Evolutionary conservation across 2,888 invertebrate genomes (phyloP).

Genomic region (Drosophila nr. perissopoda): DNA sequence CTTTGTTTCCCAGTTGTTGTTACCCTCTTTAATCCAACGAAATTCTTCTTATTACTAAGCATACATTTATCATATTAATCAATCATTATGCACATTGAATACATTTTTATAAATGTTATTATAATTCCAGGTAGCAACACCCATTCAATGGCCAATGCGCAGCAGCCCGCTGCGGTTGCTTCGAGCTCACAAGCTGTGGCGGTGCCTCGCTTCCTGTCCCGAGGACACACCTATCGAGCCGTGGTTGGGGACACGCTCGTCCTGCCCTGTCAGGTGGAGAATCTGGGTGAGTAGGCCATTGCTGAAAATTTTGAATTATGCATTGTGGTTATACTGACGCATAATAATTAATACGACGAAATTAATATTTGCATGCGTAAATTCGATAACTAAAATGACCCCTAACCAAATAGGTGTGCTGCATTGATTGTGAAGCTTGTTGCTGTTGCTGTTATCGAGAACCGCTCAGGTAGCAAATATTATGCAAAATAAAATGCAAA

Average conservation of each 20-base stretch:
- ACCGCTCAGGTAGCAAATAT: slow-evolving; percentile 32
- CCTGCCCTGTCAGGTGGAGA: slow-evolving; percentile 93
- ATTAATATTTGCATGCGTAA: slow-evolving; percentile 61
- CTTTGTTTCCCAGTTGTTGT: not conserved
- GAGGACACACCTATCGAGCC: slow-evolving; percentile 91
- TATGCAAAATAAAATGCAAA: slow-evolving; percentile 73
- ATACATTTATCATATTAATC: not conserved
- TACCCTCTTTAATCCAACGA: not conserved
- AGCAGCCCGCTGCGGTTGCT: slow-evolving; percentile 54
- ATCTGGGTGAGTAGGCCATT: slow-evolving; percentile 88
- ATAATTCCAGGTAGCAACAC: slow-evolving; percentile 75
- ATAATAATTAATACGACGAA: slow-evolving; percentile 65
- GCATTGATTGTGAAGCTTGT: not conserved
- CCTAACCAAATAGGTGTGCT: slow-evolving; percentile 16
- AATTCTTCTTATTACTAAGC: too few species aligned
- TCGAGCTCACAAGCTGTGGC: slow-evolving; percentile 64
- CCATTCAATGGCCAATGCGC: slow-evolving; percentile 80
- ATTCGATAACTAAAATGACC: slow-evolving; percentile 49
- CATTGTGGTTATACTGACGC: slow-evolving; percentile 18
- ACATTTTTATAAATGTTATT: not conserved
- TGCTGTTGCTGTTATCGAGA: slow-evolving; percentile 17
- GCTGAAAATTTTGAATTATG: slow-evolving; percentile 10
- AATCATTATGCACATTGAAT: not conserved
- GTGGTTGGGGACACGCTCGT: slow-evolving; percentile 91
- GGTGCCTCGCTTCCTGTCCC: slow-evolving; percentile 89